phyloP scores from a whole-genome alignment of 1,140 invertebrate genomes.

The Drusus annulatus region DNA sequence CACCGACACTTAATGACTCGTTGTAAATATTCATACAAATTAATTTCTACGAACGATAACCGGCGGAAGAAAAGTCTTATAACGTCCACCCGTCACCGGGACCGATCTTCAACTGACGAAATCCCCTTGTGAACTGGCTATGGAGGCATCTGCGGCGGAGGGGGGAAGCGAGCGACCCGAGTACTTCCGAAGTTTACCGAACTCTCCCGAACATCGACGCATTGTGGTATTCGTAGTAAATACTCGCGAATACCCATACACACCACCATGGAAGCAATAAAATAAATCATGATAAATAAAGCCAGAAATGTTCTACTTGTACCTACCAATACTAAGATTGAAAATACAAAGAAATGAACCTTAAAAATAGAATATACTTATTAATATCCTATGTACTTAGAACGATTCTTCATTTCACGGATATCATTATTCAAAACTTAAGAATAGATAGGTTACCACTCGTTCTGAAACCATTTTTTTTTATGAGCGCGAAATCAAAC shows the following conservation, averaged over 20 bases:
- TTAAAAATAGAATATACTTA: slow-evolving; percentile 35
- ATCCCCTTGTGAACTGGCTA: slow-evolving; percentile 47
- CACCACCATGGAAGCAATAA: slow-evolving; percentile 8
- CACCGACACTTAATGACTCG: slow-evolving; percentile 16
- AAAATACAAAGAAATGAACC: slow-evolving; percentile 29
- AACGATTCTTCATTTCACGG: slow-evolving; percentile 8
- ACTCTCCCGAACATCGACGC: slow-evolving; percentile 39
- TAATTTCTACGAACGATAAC: slow-evolving; percentile 48
- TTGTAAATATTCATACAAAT: slow-evolving; percentile 38
- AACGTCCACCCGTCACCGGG: slow-evolving; percentile 40
- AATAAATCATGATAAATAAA: slow-evolving; percentile 51
- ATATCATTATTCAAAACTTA: not conserved
- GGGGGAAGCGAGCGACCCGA: slow-evolving; percentile 37
- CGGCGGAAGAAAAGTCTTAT: slow-evolving; percentile 34
- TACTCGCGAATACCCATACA: slow-evolving; percentile 38
- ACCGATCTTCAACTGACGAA: slow-evolving; percentile 53
- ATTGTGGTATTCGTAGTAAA: slow-evolving; percentile 27
- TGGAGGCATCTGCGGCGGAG: slow-evolving; percentile 33
- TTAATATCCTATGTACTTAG: slow-evolving; percentile 32
- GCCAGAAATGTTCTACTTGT: slow-evolving; percentile 25
- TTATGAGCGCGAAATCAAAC: too few species aligned
- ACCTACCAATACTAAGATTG: slow-evolving; percentile 46
- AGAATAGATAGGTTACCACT: not conserved
- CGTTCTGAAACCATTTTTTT: too few species aligned
- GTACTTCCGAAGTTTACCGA: slow-evolving; percentile 22